Conservation (phyloP, 2,888 invertebrate genomes). For the Megalurothrips usitatus region DNA sequence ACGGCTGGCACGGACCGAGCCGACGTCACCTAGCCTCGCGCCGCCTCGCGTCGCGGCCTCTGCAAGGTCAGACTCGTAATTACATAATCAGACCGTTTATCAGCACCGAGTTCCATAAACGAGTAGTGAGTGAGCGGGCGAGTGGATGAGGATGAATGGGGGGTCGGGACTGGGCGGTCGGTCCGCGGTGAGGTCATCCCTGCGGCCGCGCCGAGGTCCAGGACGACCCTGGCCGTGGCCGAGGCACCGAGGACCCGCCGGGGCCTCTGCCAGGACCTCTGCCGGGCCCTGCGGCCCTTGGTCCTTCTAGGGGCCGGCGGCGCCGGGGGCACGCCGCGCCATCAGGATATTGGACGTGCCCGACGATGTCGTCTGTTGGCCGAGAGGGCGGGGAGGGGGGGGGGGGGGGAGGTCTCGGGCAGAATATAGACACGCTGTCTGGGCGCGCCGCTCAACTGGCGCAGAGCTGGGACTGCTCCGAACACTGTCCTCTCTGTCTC, state of each 20-base stretch:
- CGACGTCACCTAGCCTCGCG: not conserved
- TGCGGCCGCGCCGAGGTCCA: not conserved
- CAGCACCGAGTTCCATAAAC: not conserved
- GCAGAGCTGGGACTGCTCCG: no score
- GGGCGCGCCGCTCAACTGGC: not conserved
- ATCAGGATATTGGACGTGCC: no score
- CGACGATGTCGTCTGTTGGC: not conserved
- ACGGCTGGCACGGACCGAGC: no score
- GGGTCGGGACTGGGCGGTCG: not conserved
- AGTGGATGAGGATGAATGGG: not conserved
- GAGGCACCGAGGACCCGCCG: no score
- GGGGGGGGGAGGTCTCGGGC: not conserved
- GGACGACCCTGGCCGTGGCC: no score
- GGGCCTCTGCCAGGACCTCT: no score
- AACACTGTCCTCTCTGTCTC: no score
- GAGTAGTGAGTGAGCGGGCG: not conserved
- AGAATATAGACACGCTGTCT: conserved; percentile 24
- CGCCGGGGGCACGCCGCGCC: no score
- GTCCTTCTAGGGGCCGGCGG: no score
- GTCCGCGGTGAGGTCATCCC: no score
- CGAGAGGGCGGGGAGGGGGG: not conserved
- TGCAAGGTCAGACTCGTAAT: not conserved
- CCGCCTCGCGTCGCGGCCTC: not conserved
- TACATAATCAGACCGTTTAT: not conserved
- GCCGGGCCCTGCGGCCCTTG: no score